Conservation (phyloP, 2,113 vertebrate species). For the Spilogale gracilis region DNA sequence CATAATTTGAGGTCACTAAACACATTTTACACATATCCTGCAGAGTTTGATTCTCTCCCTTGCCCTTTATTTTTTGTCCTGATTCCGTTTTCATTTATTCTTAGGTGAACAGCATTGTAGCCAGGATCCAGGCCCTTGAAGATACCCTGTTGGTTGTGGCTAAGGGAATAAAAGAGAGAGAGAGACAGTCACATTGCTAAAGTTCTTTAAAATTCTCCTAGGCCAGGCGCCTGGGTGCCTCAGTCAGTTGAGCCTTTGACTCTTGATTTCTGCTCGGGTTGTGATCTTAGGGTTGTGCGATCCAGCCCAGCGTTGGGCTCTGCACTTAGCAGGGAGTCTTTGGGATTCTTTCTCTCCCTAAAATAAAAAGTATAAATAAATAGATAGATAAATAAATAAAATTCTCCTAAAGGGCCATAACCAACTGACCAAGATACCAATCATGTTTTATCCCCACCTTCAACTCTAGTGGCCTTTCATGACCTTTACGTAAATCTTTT, state of each 20-base stretch:
- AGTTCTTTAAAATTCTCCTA: neutral
- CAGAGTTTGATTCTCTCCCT: neutral
- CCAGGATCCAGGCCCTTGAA: neutral
- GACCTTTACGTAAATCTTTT: conserved; percentile 10
- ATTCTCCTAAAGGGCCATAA: neutral
- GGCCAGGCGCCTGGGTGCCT: neutral
- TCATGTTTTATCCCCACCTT: neutral
- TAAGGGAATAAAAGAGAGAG: neutral
- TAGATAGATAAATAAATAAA: neutral
- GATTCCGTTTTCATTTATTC: conserved; percentile 55
- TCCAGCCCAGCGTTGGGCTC: neutral
- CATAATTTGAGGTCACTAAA: conserved; percentile 58
- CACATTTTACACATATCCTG: neutral
- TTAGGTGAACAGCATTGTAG: neutral
- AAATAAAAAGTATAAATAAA: neutral
- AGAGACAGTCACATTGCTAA: neutral
- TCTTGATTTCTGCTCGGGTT: neutral
- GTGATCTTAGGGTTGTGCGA: neutral
- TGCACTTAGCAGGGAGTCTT: neutral
- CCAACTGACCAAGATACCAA: neutral
- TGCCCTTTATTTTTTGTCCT: conserved; percentile 2
- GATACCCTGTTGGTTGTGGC: neutral
- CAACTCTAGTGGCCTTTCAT: neutral
- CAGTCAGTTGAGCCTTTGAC: neutral
- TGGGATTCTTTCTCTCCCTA: neutral